phyloP scores from a whole-genome alignment of 2,797 vertebrate species.

The Cheirogaleus major region DNA sequence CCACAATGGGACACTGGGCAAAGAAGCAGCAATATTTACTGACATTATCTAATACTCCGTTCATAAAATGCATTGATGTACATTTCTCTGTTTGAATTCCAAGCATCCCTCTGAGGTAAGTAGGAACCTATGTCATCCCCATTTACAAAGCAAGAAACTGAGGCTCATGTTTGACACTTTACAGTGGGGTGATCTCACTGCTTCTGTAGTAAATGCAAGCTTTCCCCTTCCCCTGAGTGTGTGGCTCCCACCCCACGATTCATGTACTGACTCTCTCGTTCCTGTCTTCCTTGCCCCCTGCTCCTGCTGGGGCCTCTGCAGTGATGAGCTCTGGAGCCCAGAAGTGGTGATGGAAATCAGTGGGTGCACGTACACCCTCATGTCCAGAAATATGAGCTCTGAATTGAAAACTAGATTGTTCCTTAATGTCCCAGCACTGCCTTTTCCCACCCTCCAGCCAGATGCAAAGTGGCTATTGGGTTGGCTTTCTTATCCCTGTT shows the following conservation, averaged over 20 bases:
- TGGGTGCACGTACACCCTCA: too few relatives aligned
- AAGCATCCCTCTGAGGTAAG: background rate
- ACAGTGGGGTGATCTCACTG: background rate
- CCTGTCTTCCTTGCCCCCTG: background rate
- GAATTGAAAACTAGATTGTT: background rate
- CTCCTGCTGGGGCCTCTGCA: background rate
- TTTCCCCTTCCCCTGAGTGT: background rate
- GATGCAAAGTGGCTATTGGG: background rate
- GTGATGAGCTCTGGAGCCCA: background rate
- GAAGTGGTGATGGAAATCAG: background rate
- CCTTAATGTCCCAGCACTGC: background rate
- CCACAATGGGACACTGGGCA: background rate
- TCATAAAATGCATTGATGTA: background rate
- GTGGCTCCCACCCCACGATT: background rate
- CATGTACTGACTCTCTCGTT: background rate
- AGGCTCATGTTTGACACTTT: background rate
- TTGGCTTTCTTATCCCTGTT: background rate
- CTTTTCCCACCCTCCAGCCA: background rate
- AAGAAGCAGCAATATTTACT: background rate
- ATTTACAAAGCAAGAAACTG: background rate
- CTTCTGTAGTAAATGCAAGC: background rate
- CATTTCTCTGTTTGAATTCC: background rate
- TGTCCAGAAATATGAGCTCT: background rate
- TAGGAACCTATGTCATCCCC: background rate
- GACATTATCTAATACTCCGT: background rate